Base-by-base conservation (phyloP, 2,888 invertebrate species). In the Polymixis lichenea region DNA sequence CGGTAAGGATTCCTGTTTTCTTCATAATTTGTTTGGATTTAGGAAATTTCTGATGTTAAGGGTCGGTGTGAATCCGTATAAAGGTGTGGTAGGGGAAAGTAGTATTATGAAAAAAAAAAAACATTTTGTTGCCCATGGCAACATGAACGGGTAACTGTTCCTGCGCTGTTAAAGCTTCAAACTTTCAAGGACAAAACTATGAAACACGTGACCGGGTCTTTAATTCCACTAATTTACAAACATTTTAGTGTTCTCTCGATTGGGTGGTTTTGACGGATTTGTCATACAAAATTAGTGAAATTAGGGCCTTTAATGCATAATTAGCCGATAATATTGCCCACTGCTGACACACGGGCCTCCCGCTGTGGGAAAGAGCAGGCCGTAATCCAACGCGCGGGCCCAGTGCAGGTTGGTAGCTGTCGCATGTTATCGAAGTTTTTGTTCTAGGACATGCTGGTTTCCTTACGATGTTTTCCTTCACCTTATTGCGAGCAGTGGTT, bases 1-100 rank as follows among this genome's bases (percentile, higher is more conserved):
- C 2, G 38, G 22, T 83, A 71, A n/a, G 75, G 60, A 25, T 80
- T 68, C 81, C 61, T 67, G 38, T 65, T 75, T 74, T 56, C 55
- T 75, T 80, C 17, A n/a, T 19, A 49, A 60, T 58, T 60, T 68
- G 6, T 62, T 62, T 11, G n/a, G 32, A 15, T 65, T 65, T 60
- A 17, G 38, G 15, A 25, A 75, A 19, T 60, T 28, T 22, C 2
- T 72, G 28, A 70, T 25, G 68, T 46, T 38, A 58, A 49, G 13
- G 8, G 17, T 71, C 2, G 38, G 1, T 53, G 11, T n/a, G 73
- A 69, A 83, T 49, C 51, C 68, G 1, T 73, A 78, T 22, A 77
- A 68, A 9, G 3, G 3, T 60, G 46, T 25, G 1, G 7, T 7
- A 22, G 15, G 11, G 22, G 15, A 17, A 19, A 15, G 15, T 22